Base-by-base conservation (phyloP, 2,888 invertebrate genomes). In the Polyploca ridens region DNA sequence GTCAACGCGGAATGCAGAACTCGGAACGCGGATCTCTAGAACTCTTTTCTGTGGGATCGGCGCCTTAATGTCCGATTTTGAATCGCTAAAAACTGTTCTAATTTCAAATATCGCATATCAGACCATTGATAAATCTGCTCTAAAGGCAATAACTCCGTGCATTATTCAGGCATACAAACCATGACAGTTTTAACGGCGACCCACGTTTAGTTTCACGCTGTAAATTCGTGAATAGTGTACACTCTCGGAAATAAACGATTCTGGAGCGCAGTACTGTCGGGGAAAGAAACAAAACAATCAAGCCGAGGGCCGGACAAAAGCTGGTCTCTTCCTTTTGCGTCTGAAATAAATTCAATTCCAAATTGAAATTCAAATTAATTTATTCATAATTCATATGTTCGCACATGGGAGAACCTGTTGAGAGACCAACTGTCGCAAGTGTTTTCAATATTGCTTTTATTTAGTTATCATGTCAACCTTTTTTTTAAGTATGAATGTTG, bases 181-280 rank as follows among this genome's bases (percentile, higher is more conserved):
- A 41, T 33, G 44, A 58, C 58, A 63, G 63, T 63, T 63, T 63
- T 63, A 63, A 63, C 27, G 63, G 54, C 60, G 59, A 59, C 59
- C 54, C 46, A 44, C 44, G 11, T 14, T 19, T 16, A 62, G 58
- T 38, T 68, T 41, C 65, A 63, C 59, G 60, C 63, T 63, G 63
- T 66, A 64, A 64, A 69, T 68, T 68, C 19, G 54, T 54, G 54
- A 54, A 54, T 69, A 67, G 69, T 68, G 65, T 75, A 63, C 72
- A 69, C 67, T 76, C 66, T 63, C 70, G 72, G 73, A 72, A 78
- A 76, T 74, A 78, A 72, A 46, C 72, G 71, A 72, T 71, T 66
- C 64, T 63, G 46, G 46, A 66, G 35, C 65, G 64, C 46, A 46
- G 46, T 5, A 46, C 46, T 46, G 54, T 54, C 54, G 54, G 3